phyloP scores from a whole-genome alignment of 2,888 invertebrate genomes.

The Catocala nupta region DNA sequence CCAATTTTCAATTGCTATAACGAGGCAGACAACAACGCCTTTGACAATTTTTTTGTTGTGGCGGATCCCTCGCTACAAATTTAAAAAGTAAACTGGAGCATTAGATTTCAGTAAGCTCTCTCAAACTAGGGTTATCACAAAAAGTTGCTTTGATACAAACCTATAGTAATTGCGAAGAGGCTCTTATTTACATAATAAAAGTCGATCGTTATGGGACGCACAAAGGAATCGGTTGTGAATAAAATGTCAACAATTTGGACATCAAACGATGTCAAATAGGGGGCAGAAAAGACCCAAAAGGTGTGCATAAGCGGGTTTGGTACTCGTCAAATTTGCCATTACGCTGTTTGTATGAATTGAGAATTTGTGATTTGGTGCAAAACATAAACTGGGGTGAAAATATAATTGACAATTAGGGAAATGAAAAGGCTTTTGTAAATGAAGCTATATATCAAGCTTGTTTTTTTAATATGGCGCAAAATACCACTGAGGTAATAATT shows the following conservation, averaged over 20 bases:
- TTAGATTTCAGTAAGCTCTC: neutral
- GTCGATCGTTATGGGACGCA: slow-evolving; percentile 24
- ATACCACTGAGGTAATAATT: too few species aligned
- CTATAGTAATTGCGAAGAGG: slow-evolving; percentile 31
- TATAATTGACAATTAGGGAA: too few species aligned
- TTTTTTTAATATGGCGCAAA: too few species aligned
- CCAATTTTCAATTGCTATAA: too few species aligned
- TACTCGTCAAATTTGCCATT: slow-evolving; percentile 54
- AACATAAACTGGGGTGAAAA: neutral
- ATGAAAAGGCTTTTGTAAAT: too few species aligned
- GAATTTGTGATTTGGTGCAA: slow-evolving; percentile 47
- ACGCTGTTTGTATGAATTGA: slow-evolving; percentile 49
- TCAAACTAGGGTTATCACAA: neutral
- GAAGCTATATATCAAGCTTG: too few species aligned
- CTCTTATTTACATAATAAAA: slow-evolving; percentile 42
- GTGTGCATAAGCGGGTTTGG: slow-evolving; percentile 46
- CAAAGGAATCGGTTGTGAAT: slow-evolving; percentile 35
- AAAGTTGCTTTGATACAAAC: slow-evolving; percentile 29
- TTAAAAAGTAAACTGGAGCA: too few species aligned
- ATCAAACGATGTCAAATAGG: slow-evolving; percentile 46
- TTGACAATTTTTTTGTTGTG: too few species aligned
- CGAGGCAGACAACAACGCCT: too few species aligned
- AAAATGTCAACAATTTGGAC: slow-evolving; percentile 44
- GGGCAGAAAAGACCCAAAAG: slow-evolving; percentile 32
- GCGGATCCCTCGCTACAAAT: too few species aligned